A percentile compares a stretch with the other conserved stretches of the same genome.
Conservation (phyloP, 2,888 invertebrate genomes). For the Acleris literana region DNA sequence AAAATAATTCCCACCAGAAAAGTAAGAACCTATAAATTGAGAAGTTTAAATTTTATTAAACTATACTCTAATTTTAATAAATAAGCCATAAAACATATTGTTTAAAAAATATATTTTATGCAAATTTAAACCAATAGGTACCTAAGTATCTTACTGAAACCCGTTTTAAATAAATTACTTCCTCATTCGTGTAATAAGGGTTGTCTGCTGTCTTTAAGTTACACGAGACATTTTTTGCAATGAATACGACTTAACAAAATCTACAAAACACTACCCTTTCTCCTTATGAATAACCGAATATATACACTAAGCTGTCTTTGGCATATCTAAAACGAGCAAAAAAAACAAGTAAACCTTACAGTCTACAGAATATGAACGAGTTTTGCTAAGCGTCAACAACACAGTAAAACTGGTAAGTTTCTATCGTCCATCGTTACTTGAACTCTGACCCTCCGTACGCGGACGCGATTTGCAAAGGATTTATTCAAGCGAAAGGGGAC, state of each 20-base stretch:
- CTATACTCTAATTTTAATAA: too few relatives aligned
- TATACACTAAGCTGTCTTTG: conserved; percentile 41
- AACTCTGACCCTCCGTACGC: conserved; percentile 40
- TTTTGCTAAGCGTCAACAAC: conserved; percentile 33
- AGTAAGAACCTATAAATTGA: too few relatives aligned
- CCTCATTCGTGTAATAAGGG: neutral
- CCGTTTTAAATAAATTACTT: neutral
- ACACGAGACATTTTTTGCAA: conserved; percentile 28
- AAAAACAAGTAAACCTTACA: conserved; percentile 40
- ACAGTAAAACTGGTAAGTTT: conserved; percentile 55
- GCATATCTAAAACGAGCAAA: conserved; percentile 37
- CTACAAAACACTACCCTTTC: conserved; percentile 47
- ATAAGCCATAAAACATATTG: too few relatives aligned
- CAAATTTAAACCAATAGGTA: neutral
- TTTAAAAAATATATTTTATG: neutral
- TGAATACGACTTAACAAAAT: conserved; percentile 40
- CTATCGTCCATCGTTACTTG: conserved; percentile 50
- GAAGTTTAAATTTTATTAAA: too few relatives aligned
- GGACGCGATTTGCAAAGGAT: conserved; percentile 28
- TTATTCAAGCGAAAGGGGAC: conserved; percentile 41
- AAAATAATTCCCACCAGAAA: too few relatives aligned
- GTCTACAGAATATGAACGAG: conserved; percentile 34
- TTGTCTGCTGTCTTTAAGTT: neutral
- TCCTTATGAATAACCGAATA: conserved; percentile 46
- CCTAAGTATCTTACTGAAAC: neutral